Conservation (phyloP, 1,140 invertebrate genomes). For the Eueides isabella region DNA sequence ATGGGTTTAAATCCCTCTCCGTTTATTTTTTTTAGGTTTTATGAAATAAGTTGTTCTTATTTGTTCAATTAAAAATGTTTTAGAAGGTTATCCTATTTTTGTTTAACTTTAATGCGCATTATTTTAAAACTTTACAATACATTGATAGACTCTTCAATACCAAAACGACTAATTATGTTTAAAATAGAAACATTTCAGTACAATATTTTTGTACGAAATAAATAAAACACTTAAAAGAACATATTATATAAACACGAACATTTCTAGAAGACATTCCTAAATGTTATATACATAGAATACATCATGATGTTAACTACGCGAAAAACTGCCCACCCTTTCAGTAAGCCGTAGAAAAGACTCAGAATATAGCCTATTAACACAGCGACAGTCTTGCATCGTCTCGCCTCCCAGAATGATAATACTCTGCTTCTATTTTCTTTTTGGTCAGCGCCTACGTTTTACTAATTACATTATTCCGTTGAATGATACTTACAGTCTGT, state of each 20-base stretch:
- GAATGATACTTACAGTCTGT: conserved; percentile 32
- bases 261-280: background rate
- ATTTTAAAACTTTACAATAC: no score
- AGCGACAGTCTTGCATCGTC: conserved; percentile 62
- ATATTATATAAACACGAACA: background rate
- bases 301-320: conserved; percentile 60
- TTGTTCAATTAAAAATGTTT: no score
- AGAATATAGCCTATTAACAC: conserved; percentile 71
- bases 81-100: no score
- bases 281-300: background rate
- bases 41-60: no score
- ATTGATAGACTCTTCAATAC: no score
- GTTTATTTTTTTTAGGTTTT: no score
- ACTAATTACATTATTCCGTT: conserved; percentile 65
- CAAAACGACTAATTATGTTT: no score
- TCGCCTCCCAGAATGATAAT: conserved; percentile 60
- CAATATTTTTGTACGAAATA: no score
- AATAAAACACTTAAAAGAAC: no score
- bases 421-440: conserved; percentile 66
- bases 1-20: no score
- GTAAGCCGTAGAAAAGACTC: conserved; percentile 62
- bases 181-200: no score
- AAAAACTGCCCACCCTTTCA: conserved; percentile 66
- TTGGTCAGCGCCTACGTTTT: conserved; percentile 43
- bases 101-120: no score